phyloP scores from a whole-genome alignment of 2,113 vertebrate species.

The Phyllostomus hastatus region DNA sequence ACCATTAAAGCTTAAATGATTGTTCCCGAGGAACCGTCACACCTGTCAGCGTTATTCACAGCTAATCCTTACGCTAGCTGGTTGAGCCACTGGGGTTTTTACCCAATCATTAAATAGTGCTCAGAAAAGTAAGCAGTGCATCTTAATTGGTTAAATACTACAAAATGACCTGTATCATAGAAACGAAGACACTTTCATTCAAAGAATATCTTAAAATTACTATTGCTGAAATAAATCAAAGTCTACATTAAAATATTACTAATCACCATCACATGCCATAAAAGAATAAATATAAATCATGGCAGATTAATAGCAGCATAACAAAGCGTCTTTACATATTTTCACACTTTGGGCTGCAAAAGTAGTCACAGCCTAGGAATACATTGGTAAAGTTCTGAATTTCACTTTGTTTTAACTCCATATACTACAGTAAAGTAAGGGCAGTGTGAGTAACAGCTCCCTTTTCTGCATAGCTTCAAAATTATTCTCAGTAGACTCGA shows the following conservation, averaged over 20 bases:
- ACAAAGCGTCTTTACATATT: constrained; percentile 70
- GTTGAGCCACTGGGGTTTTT: constrained; percentile 61
- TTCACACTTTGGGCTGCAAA: constrained; percentile 68
- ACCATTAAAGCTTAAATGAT: constrained; percentile 80
- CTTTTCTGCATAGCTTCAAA: constrained; percentile 74
- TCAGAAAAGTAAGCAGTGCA: constrained; percentile 79
- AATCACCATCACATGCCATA: constrained; percentile 76
- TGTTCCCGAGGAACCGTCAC: constrained; percentile 66
- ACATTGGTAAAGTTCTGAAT: constrained; percentile 54
- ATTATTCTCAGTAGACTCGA: constrained; percentile 58
- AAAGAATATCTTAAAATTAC: constrained; percentile 76
- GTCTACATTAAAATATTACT: constrained; percentile 78
- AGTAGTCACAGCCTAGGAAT: constrained; percentile 56
- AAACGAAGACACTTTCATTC: constrained; percentile 73
- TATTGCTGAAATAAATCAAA: constrained; percentile 78
- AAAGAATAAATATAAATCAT: constrained; percentile 80
- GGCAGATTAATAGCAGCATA: constrained; percentile 79
- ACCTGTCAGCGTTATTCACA: constrained; percentile 62
- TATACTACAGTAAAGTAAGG: constrained; percentile 53
- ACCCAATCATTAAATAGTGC: constrained; percentile 79
- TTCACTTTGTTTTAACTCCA: constrained; percentile 39
- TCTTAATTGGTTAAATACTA: constrained; percentile 77
- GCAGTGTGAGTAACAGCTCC: constrained; percentile 68
- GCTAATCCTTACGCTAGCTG: constrained; percentile 68
- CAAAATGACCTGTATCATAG: constrained; percentile 74